Conservation (phyloP, 2,797 vertebrate species). For the Periparus ater region DNA sequence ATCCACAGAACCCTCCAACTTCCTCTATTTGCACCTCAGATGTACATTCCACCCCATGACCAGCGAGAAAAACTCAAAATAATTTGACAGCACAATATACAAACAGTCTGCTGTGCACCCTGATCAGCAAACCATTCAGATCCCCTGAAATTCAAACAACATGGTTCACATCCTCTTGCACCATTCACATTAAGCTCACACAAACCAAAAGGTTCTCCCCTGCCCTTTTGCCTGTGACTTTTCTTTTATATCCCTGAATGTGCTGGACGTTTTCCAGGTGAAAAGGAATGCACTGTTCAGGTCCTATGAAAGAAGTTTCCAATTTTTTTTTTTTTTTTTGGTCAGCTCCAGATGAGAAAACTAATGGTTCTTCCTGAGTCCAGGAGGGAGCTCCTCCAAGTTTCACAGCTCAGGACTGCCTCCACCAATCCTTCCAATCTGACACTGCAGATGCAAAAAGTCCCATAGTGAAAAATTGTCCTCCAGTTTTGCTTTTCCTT, state of each 20-base stretch:
- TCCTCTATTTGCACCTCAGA: not conserved
- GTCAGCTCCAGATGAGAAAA: not conserved
- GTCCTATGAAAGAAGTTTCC: not conserved
- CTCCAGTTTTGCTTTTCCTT: not conserved
- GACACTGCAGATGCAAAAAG: not conserved
- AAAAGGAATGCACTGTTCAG: not conserved
- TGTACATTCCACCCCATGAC: not conserved
- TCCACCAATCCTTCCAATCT: not conserved
- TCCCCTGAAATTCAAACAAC: not conserved
- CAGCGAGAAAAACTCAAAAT: not conserved
- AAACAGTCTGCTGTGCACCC: not conserved
- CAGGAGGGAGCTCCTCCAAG: not conserved
- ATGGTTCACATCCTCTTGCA: not conserved
- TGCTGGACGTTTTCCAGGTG: not conserved
- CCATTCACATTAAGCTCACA: not conserved
- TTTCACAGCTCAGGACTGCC: not conserved
- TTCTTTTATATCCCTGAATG: not conserved
- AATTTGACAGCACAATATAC: not conserved
- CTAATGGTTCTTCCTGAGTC: not conserved
- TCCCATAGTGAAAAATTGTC: not conserved
- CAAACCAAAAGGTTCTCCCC: not conserved
- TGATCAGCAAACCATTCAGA: not conserved
- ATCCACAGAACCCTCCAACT: not conserved
- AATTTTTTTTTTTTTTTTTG: not conserved
- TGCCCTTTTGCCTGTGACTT: not conserved